Conservation (phyloP, 2,113 vertebrate genomes). For the Pycnonotus jocosus region DNA sequence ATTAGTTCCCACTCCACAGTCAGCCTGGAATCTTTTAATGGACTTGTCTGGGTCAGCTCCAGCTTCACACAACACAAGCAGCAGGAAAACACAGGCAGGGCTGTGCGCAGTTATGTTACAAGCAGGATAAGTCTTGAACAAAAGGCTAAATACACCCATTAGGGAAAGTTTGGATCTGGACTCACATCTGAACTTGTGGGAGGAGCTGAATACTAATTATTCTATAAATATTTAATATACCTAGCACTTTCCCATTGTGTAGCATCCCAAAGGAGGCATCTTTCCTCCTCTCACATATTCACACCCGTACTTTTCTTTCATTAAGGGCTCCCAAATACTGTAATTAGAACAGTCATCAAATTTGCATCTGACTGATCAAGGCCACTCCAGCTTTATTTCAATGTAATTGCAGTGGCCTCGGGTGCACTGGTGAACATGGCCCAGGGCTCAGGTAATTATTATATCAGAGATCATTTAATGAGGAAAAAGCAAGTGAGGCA, state of each 20-base stretch:
- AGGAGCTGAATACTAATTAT: constrained; percentile 10
- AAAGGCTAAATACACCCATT: background rate
- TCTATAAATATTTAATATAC: constrained; percentile 34
- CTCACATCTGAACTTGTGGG: background rate
- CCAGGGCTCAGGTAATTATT: background rate
- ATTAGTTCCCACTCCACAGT: background rate
- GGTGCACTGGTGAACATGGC: background rate
- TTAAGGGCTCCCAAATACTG: background rate
- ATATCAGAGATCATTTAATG: background rate
- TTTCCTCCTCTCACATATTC: background rate
- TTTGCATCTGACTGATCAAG: background rate
- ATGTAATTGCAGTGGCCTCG: background rate
- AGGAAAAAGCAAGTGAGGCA: background rate
- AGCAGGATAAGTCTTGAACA: background rate
- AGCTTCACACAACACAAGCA: background rate
- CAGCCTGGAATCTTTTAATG: background rate
- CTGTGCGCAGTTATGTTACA: background rate
- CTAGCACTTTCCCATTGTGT: background rate
- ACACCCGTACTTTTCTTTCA: background rate
- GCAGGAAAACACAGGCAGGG: background rate
- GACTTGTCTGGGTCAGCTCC: background rate
- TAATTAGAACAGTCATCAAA: background rate
- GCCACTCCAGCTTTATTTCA: background rate
- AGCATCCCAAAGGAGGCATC: background rate
- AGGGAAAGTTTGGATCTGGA: background rate